These are phyloP conservation scores for Poeciliopsis turrubarensis DNA, from an alignment of 2,113 vertebrate genomes.

Conservation along the genomic window DNA sequence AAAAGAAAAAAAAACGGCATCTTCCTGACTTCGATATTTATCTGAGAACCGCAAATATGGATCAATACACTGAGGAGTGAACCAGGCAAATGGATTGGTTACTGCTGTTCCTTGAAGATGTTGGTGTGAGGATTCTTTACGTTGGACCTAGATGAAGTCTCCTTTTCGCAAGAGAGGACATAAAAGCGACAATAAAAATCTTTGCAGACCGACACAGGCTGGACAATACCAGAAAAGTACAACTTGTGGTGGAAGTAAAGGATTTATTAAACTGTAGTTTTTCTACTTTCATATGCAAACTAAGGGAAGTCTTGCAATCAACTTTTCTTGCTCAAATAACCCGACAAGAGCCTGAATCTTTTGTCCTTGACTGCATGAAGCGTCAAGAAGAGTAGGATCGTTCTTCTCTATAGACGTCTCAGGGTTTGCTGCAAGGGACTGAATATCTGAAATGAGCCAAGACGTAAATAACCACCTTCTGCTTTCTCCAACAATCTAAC, in stretches of 20 bases:
- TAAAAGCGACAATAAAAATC: background rate
- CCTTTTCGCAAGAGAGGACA: conserved; percentile 6
- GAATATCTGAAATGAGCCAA: background rate
- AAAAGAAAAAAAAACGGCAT: background rate
- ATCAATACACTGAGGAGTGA: conserved; percentile 11
- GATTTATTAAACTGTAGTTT: background rate
- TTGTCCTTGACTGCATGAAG: background rate
- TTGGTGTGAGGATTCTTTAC: conserved; percentile 24
- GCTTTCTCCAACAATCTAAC: background rate
- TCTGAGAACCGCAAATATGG: conserved; percentile 7
- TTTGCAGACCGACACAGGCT: background rate
- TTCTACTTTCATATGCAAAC: background rate
- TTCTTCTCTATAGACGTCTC: background rate
- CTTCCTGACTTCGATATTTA: conserved; percentile 17
- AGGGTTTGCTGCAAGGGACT: background rate
- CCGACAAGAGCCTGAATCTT: background rate
- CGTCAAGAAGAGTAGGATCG: background rate
- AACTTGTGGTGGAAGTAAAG: background rate
- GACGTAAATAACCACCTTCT: background rate
- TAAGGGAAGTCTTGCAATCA: background rate
- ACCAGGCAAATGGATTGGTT: conserved; percentile 9
- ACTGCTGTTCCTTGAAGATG: conserved; percentile 1
- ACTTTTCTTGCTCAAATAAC: background rate
- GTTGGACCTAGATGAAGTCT: conserved; percentile 1
- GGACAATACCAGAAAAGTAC: background rate